These are phyloP conservation scores for Helicoverpa zea DNA, from an alignment of 1,140 invertebrate species.

Conservation along the genomic window DNA sequence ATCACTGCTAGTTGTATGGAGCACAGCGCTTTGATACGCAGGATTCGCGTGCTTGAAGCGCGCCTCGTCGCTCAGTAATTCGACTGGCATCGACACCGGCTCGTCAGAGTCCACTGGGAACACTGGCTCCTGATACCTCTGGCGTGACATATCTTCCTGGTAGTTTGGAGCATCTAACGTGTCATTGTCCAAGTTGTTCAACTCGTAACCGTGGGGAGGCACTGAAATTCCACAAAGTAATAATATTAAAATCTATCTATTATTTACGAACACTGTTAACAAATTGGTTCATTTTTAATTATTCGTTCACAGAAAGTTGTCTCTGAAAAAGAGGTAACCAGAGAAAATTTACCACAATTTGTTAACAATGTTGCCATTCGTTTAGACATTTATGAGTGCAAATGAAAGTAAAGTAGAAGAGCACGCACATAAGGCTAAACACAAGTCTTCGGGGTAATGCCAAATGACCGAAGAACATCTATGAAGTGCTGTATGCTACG, in stretches of 20 bases:
- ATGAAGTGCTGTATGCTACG: slow-evolving; percentile 43
- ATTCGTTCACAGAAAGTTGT: background rate
- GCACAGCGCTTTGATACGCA: slow-evolving; percentile 90
- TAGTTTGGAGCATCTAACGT: slow-evolving; percentile 88
- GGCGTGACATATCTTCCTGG: slow-evolving; percentile 76
- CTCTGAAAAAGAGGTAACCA: background rate
- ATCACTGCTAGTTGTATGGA: slow-evolving; percentile 87
- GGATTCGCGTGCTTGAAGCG: slow-evolving; percentile 91
- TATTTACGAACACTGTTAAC: slow-evolving; percentile 16
- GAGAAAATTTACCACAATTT: slow-evolving; percentile 5
- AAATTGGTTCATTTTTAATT: background rate
- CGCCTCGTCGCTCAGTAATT: slow-evolving; percentile 80
- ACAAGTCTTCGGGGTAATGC: slow-evolving; percentile 40
- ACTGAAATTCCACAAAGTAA: slow-evolving; percentile 73
- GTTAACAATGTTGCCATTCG: slow-evolving; percentile 17
- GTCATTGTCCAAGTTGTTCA: slow-evolving; percentile 89
- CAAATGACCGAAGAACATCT: slow-evolving; percentile 48
- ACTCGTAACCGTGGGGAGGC: slow-evolving; percentile 88
- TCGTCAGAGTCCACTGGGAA: slow-evolving; percentile 81
- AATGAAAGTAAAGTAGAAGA: slow-evolving; percentile 37
- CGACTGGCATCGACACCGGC: slow-evolving; percentile 84
- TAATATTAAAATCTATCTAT: slow-evolving; percentile 1
- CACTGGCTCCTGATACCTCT: slow-evolving; percentile 69
- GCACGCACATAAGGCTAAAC: slow-evolving; percentile 38
- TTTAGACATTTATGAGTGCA: slow-evolving; percentile 37